These are phyloP conservation scores for Microcaecilia unicolor DNA, from an alignment of 2,797 vertebrate genomes.

Conservation along the genomic window DNA sequence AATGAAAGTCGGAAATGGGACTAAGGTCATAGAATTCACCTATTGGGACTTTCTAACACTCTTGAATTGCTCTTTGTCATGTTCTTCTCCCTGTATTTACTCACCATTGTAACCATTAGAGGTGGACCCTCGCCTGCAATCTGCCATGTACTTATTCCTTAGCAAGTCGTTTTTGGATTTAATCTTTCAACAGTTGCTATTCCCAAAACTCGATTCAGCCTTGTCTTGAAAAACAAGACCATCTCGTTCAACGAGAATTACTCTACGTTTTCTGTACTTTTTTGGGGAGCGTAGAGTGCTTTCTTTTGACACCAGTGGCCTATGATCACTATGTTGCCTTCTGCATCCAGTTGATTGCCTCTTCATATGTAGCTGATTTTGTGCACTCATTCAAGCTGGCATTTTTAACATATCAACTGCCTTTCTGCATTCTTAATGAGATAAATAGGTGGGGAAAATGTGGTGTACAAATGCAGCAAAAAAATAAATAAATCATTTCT, in stretches of 20 bases:
- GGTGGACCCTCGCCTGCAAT: slow-evolving; percentile 14
- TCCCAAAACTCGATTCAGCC: slow-evolving; percentile 38
- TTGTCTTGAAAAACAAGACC: slow-evolving; percentile 32
- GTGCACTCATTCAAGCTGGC: slow-evolving; percentile 35
- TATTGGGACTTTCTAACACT: slow-evolving; percentile 28
- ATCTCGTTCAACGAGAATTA: slow-evolving; percentile 35
- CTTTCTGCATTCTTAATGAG: slow-evolving; percentile 41
- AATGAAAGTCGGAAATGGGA: too few relatives aligned
- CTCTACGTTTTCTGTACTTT: slow-evolving; percentile 35
- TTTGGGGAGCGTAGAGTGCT: slow-evolving; percentile 35
- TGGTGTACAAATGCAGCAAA: too few relatives aligned
- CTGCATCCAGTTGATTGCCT: slow-evolving; percentile 22
- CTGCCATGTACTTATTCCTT: slow-evolving; percentile 38
- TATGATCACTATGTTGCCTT: slow-evolving; percentile 36
- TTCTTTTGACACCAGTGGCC: slow-evolving; percentile 39
- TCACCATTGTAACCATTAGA: slow-evolving; percentile 22
- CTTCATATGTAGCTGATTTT: slow-evolving; percentile 32
- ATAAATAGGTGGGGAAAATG: too few relatives aligned
- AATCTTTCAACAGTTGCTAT: slow-evolving; percentile 35
- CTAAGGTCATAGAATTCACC: slow-evolving; percentile 33
- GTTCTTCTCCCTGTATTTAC: slow-evolving; percentile 33
- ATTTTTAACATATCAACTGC: slow-evolving; percentile 18
- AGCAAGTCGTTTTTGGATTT: slow-evolving; percentile 40
- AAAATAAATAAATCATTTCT: slow-evolving; percentile 42
- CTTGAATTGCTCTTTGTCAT: slow-evolving; percentile 26